Evolutionary conservation across 1,140 invertebrate species (phyloP), one percentile per base, ranked within the genome.

Genomic region (Caenorhabditis inopinata): DNA sequence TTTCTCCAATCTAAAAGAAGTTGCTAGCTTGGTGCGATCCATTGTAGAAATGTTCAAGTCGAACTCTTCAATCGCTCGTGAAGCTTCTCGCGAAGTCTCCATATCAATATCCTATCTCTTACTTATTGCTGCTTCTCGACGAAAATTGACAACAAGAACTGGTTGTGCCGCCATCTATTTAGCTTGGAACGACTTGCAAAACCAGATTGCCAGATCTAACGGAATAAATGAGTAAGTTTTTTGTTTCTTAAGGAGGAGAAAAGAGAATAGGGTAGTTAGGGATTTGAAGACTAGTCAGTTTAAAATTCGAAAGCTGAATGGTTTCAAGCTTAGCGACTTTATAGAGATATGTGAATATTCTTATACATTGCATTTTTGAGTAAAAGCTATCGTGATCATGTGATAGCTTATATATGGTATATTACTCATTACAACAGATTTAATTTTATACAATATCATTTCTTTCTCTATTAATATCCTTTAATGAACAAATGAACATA

Each of bases 161-260:
- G 76, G 76, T 23, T 62, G 49, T 78, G 76, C 76, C n/a, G 49
- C 76, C 6, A 42, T 78, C 21, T 74, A 75, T 42, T 51, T 79
- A 18, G 78, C 78, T 16, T 79, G 42, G 58, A 79, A 79, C 18
- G 46, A 74, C 51, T 18, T 79, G 1, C 35, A 51, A 38, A 53
- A 51, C 18, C 48, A 77, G 27, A 12, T 16, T 9, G 16, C 32
- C 6, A 48, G 48, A 7, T 21, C 25, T 9, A 11, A 5, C 12
- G 58, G 58, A 35, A 16, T 68, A 1, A 9, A n/a, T 38, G 25
- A 45, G 45, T 75, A 75, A 0, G 35, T 1, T 9, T n/a, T 11
- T 53, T 53, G 6, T 0, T 6, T 11, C 18, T 21, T 7, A 23
- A 53, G 7, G 6, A 0, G 49, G 18, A 53, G 49, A 53, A 42